These are phyloP conservation scores for Drosophila guanche DNA, from an alignment of 1,140 invertebrate species.

Conservation along the genomic window DNA sequence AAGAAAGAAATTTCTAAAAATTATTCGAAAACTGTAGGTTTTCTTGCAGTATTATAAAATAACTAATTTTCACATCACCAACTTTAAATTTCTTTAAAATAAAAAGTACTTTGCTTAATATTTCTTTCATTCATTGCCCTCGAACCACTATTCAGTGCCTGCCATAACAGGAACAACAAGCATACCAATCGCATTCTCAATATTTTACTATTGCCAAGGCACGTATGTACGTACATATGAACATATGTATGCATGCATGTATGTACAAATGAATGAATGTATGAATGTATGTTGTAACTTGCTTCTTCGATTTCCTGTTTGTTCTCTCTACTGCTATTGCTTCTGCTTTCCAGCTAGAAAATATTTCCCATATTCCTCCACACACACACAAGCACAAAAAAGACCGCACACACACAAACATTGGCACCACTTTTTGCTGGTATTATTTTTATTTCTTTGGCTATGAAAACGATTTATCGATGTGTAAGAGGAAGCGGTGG, in stretches of 20 bases:
- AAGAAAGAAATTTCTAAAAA: no score
- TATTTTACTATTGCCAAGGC: slow-evolving; percentile 49
- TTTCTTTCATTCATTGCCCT: neutral
- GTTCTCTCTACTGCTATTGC: slow-evolving; percentile 17
- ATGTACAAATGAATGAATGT: slow-evolving; percentile 17
- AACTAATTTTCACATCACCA: no score
- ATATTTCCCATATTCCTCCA: slow-evolving; percentile 18
- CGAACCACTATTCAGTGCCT: slow-evolving; percentile 7
- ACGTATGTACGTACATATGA: slow-evolving; percentile 9
- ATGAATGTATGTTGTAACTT: slow-evolving; percentile 36
- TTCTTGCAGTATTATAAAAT: no score
- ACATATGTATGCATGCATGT: slow-evolving; percentile 11
- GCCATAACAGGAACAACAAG: slow-evolving; percentile 10
- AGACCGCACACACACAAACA: neutral
- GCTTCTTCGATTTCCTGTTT: slow-evolving; percentile 65
- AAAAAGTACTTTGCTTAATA: neutral
- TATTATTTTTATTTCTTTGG: slow-evolving; percentile 58
- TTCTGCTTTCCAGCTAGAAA: slow-evolving; percentile 5
- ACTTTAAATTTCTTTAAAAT: no score
- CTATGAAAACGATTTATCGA: slow-evolving; percentile 66
- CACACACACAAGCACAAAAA: neutral
- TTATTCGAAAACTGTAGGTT: no score
- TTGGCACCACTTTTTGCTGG: slow-evolving; percentile 25
- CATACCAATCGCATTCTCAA: slow-evolving; percentile 43
- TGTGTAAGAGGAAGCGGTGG: slow-evolving; percentile 20